Percentiles rank a stretch among this genome's conserved stretches.
Evolutionary conservation across 1,140 invertebrate species (phyloP).

Genomic region (Zophobas morio): DNA sequence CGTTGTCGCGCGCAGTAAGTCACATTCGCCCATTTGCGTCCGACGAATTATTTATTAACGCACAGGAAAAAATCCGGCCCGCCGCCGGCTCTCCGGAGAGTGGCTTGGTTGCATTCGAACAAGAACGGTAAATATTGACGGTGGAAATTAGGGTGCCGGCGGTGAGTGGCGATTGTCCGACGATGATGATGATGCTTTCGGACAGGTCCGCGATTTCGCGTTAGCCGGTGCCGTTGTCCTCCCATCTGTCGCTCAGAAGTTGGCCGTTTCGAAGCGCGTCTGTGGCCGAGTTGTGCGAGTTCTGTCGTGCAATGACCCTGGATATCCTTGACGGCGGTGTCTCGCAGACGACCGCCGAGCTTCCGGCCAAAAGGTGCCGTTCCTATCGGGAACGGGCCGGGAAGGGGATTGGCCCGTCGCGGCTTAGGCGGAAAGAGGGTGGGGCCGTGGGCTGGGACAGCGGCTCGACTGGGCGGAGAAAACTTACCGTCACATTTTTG

Average conservation of each 20-base stretch:
- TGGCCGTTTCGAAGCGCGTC: slow-evolving; percentile 18
- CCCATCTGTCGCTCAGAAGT: slow-evolving; percentile 17
- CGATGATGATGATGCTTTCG: neutral
- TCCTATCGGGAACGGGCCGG: neutral
- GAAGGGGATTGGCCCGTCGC: neutral
- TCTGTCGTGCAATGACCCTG: slow-evolving; percentile 43
- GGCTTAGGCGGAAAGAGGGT: neutral
- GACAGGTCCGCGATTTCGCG: neutral
- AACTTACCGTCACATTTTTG: no score
- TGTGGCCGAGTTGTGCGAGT: slow-evolving; percentile 41
- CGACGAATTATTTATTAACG: no score
- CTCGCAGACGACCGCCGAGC: slow-evolving; percentile 35
- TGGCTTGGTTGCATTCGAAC: neutral
- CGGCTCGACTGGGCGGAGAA: no score
- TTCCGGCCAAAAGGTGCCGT: slow-evolving; percentile 32
- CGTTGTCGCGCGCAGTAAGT: neutral
- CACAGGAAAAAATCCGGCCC: neutral
- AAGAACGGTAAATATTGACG: slow-evolving; percentile 3
- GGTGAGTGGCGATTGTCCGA: neutral
- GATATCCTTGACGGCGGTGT: slow-evolving; percentile 44
- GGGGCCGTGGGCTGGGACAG: no score
- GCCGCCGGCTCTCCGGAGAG: neutral
- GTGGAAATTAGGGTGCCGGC: slow-evolving; percentile 2
- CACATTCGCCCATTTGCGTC: neutral
- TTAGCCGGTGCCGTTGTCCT: slow-evolving; percentile 17